Evolutionary conservation across 2,888 invertebrate species (phyloP), one percentile per base, ranked within the genome.

Genomic region (Chalcosyrphus nemorum): DNA sequence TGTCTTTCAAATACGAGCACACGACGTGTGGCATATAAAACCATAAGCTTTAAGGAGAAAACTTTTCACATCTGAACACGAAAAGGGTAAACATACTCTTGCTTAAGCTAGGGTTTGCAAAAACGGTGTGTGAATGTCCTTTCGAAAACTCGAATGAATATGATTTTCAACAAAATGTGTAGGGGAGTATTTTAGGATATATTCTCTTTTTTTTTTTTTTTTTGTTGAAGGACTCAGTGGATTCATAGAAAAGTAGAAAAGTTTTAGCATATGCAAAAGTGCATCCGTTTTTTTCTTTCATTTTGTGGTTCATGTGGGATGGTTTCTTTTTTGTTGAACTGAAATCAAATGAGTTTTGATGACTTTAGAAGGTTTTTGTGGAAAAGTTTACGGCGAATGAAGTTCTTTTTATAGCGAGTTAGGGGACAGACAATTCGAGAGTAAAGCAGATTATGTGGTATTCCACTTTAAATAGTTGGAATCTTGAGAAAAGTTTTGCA

Each of bases 1-100:
- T 74, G 54, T 74, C 63, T 74, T 74, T 56, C 63, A 15, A 63
- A 74, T 57, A 24, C 47, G 56, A 50, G 56, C 45, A 32, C 54
- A 32, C 54, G 35, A 56, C 63, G 56, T 74, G 74, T 63, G 43
- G 45, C 43, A 63, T 35, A 56, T 43, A 27, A 43, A 43, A 54
- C 24, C 47, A 29, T 27, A 45, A 41, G 61, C 29, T 52, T 59
- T 24, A 32, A 63, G 29, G 63, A 15, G 63, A 13, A 54, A 74
- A 74, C 43, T 15, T 72, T 41, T 43, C 29, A 15, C 63, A 71
- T 63, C 32, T 45, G 38, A 71, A 57, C 29, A 13, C 11, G 32
- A 74, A n/a, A 65, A 45, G 54, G 54, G 35, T 54, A 52, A 72
- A 11, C 19, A 72, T 38, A 4, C 24, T 7, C 24, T 7, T 7